These are phyloP conservation scores for Ahaetulla prasina DNA, from an alignment of 2,113 vertebrate genomes.

Conservation along the genomic window DNA sequence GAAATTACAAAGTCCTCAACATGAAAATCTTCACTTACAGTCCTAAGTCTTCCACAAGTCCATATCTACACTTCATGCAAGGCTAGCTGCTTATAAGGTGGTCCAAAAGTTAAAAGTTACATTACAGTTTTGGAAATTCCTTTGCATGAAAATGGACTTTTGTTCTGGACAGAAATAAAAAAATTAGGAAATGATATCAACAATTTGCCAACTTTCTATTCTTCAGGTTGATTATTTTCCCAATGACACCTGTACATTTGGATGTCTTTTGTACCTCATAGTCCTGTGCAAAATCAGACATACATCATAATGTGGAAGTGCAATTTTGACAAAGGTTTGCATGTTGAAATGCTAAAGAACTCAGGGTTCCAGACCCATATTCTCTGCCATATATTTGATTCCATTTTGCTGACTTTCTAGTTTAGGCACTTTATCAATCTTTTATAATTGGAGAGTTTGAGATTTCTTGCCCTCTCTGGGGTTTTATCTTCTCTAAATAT, in stretches of 20 bases:
- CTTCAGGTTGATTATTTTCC: neutral
- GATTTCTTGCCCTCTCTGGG: neutral
- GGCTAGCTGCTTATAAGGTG: slow-evolving; percentile 11
- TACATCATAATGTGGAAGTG: neutral
- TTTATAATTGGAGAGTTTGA: neutral
- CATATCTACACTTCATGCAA: slow-evolving; percentile 9
- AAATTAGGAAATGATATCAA: neutral
- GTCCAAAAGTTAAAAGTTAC: slow-evolving; percentile 22
- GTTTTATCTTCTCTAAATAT: neutral
- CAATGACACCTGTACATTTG: neutral
- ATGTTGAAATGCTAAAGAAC: neutral
- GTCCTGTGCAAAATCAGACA: neutral
- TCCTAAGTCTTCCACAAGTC: slow-evolving; percentile 20
- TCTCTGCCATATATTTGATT: neutral
- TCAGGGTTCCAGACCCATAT: neutral
- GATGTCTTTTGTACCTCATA: neutral
- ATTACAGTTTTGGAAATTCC: neutral
- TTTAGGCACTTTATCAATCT: neutral
- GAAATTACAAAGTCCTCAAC: slow-evolving; percentile 23
- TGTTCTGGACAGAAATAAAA: neutral
- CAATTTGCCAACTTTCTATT: neutral
- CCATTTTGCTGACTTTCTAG: neutral
- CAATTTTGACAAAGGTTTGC: neutral
- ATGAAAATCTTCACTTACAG: slow-evolving; percentile 17
- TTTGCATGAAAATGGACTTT: neutral